Base-by-base conservation (phyloP, 2,888 invertebrate species). In the Herminia tarsipennalis region DNA sequence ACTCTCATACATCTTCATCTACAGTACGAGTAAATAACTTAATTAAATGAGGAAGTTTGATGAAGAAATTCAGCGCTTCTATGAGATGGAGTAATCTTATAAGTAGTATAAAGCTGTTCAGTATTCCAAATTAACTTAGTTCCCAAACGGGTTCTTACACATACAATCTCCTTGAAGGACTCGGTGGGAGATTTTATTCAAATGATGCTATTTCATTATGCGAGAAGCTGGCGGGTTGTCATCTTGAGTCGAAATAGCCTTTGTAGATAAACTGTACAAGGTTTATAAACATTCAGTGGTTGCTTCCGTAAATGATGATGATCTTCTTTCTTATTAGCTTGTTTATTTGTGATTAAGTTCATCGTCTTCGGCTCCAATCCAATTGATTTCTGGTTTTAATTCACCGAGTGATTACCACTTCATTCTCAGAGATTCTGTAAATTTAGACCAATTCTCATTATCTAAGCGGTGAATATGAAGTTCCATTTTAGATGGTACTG, bases 181-280 rank as follows among this genome's bases (percentile, higher is more conserved):
- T 49, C 32, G 32, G 20, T 55, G 29, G 36, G 20, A 28, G 38
- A 39, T 62, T 40, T 62, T 66, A 69, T 72, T 67, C 60, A 70
- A 71, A 66, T 65, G 54, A 50, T 55, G 45, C 45, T 43, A 58
- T 63, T 56, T 53, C 46, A 66, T 70, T 70, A 69, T 71, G 60
- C 66, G 63, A 64, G 60, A 51, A 51, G 56, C 52, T 47, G 29
- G 41, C 34, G 34, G 18, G 47, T 57, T 56, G 38, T 63, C 40
- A 45, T 40, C 40, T 45, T 52, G 45, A 42, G 33, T 44, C 43
- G 25, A 38, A 56, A 55, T 43, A 46, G 37, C 50, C 25, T 24
- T 5, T 36, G 25, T 25, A 45, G 44, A 43, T 37, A 39, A 50
- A 37, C 33, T 40, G 18, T 43, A 41, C 30, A 13, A 45, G n/a